Percentiles rank a stretch among this genome's conserved stretches.
phyloP scores from a whole-genome alignment of 2,888 invertebrate species.

The Mythimna vitellina region DNA sequence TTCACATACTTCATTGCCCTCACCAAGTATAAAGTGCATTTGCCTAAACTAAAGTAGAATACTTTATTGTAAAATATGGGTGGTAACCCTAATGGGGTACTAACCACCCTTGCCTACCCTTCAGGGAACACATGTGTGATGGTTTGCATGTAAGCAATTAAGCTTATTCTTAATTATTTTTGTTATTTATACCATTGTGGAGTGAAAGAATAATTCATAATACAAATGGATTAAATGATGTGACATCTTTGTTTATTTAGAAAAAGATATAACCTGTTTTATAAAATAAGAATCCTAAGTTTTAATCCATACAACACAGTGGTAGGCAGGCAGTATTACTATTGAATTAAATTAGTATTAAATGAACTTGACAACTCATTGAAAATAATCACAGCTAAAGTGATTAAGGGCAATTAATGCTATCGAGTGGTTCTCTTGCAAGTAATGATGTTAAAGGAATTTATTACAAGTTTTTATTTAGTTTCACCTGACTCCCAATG shows the following conservation, averaged over 20 bases:
- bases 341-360: not conserved
- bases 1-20: too few species aligned
- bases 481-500: too few species aligned
- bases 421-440: not conserved
- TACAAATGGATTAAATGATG: too few species aligned
- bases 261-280: not conserved
- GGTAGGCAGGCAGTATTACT: not conserved
- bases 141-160: not conserved
- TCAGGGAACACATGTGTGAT: not conserved
- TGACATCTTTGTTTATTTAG: not conserved
- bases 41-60: too few species aligned
- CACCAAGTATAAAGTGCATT: too few species aligned
- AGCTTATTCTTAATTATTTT: not conserved
- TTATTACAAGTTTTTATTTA: not conserved
- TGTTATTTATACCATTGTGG: not conserved
- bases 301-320: not conserved
- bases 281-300: not conserved
- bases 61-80: too few species aligned
- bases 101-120: not conserved
- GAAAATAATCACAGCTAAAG: conserved; percentile 15
- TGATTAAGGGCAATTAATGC: not conserved
- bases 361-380: not conserved
- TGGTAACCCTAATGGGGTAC: not conserved
- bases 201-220: too few species aligned
- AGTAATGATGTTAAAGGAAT: not conserved